A percentile compares a stretch with the other conserved stretches of the same genome.
Conservation (phyloP, 2,797 vertebrate genomes). For the Pagetopsis macropterus region DNA sequence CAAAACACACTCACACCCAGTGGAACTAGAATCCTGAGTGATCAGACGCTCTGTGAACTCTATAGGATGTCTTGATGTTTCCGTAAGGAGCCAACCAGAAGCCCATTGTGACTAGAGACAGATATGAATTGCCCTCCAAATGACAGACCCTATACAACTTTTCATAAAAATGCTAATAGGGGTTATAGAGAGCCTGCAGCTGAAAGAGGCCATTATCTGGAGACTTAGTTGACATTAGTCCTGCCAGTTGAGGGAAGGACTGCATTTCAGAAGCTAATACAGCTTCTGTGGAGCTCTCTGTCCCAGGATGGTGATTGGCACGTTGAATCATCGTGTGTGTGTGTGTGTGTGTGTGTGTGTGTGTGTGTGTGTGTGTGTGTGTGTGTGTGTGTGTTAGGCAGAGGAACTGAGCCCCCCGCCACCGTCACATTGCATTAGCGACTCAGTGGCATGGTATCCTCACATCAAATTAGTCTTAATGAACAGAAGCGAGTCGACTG, state of each 20-base stretch:
- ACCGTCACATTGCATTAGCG: slow-evolving; percentile 73
- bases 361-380: background rate
- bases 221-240: slow-evolving; percentile 66
- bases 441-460: slow-evolving; percentile 67
- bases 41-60: slow-evolving; percentile 4
- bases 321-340: slow-evolving; percentile 54
- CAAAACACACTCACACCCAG: background rate
- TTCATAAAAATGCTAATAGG: slow-evolving; percentile 82
- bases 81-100: slow-evolving; percentile 1
- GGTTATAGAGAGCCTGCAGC: slow-evolving; percentile 48
- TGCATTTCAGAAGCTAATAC: slow-evolving; percentile 35
- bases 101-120: slow-evolving; percentile 21
- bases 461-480: slow-evolving; percentile 77
- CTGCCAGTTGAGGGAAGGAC: slow-evolving; percentile 51
- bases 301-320: slow-evolving; percentile 62
- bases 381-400: slow-evolving; percentile 7
- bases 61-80: background rate
- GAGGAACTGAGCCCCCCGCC: slow-evolving; percentile 48
- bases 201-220: slow-evolving; percentile 68
- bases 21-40: background rate
- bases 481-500: slow-evolving; percentile 75
- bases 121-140: slow-evolving; percentile 38
- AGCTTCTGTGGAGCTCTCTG: slow-evolving; percentile 27
- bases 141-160: slow-evolving; percentile 41
- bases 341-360: slow-evolving; percentile 4